Conservation (phyloP, 2,797 vertebrate genomes). For the Pogonophryne albipinna region DNA sequence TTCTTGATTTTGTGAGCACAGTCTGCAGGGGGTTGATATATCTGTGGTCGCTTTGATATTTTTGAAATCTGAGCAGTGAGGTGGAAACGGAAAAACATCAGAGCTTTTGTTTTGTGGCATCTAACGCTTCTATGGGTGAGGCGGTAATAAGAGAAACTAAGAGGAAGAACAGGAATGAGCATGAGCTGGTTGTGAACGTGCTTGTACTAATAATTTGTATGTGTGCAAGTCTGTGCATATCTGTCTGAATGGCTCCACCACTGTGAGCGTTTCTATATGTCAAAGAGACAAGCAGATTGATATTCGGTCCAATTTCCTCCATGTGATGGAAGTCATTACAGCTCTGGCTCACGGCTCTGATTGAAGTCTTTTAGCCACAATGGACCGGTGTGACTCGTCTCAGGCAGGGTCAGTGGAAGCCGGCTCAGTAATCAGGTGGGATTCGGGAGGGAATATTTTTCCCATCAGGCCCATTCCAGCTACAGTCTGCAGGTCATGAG, state of each 20-base stretch:
- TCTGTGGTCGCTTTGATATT: conserved; percentile 40
- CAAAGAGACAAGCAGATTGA: conserved; percentile 48
- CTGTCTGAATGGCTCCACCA: conserved; percentile 12
- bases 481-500: conserved; percentile 37
- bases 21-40: conserved; percentile 48
- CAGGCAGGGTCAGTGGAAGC: conserved; percentile 59
- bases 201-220: background rate
- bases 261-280: conserved; percentile 34
- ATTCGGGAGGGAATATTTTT: conserved; percentile 59
- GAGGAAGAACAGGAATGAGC: conserved; percentile 21
- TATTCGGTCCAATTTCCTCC: conserved; percentile 65
- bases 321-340: conserved; percentile 76
- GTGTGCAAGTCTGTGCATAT: background rate
- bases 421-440: conserved; percentile 70
- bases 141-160: conserved; percentile 44
- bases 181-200: conserved; percentile 20
- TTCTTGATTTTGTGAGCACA: conserved; percentile 41
- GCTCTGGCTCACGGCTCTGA: conserved; percentile 62
- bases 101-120: conserved; percentile 27
- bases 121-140: conserved; percentile 20
- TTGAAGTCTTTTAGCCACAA: conserved; percentile 79
- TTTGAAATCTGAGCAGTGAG: conserved; percentile 41
- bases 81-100: conserved; percentile 52
- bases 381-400: conserved; percentile 42
- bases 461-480: conserved; percentile 67